Evolutionary conservation across 92 coral and sea anemone species (phyloP).

Genomic region (Blastomussa wellsi): DNA sequence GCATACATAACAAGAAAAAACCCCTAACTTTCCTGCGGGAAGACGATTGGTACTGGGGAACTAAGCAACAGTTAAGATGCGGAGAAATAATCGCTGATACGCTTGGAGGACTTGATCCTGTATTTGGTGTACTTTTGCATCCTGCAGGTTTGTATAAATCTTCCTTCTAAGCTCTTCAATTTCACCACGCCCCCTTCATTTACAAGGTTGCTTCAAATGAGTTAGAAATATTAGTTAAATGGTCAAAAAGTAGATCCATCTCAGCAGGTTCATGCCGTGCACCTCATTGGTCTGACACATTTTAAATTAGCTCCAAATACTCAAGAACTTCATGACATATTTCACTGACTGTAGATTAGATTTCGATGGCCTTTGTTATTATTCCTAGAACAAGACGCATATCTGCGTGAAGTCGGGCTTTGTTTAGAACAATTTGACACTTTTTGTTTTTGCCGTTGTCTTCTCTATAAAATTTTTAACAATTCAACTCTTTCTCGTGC

Average conservation of each 20-base stretch:
- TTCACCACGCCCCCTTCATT: constrained; percentile 4
- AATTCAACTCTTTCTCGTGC: too few species aligned
- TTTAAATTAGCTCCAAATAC: background rate
- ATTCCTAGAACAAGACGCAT: too few species aligned
- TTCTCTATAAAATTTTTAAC: too few species aligned
- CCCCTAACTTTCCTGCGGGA: constrained; percentile 61
- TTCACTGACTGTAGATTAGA: too few species aligned
- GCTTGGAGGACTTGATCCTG: constrained; percentile 81
- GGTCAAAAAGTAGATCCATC: background rate
- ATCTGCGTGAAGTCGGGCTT: too few species aligned
- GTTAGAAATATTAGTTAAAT: too few species aligned
- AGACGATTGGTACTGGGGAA: constrained; percentile 88
- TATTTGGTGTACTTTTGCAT: constrained; percentile 71
- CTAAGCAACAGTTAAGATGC: constrained; percentile 81
- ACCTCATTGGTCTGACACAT: background rate
- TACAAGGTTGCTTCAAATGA: background rate
- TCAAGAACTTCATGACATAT: background rate
- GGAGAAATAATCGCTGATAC: constrained; percentile 90
- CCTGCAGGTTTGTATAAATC: constrained; percentile 65
- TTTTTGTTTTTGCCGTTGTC: too few species aligned
- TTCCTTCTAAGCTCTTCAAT: background rate
- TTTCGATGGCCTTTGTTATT: too few species aligned
- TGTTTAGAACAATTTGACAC: too few species aligned
- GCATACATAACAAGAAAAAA: constrained; percentile 62
- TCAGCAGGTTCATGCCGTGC: background rate